Conservation (phyloP, 2,113 vertebrate genomes). For the Prionailurus bengalensis region DNA sequence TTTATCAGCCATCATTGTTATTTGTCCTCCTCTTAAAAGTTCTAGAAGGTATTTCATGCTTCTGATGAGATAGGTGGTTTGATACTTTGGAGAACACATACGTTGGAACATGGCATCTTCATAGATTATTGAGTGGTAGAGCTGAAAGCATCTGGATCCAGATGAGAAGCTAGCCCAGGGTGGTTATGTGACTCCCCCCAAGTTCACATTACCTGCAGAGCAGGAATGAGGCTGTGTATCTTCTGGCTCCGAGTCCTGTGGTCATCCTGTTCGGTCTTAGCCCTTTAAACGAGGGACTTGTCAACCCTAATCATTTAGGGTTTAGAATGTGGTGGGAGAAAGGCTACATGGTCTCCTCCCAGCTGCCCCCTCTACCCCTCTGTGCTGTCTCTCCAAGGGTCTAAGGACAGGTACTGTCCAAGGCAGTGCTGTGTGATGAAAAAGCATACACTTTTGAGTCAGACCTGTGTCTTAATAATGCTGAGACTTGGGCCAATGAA, state of each 20-base stretch:
- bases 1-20: neutral
- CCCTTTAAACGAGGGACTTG: neutral
- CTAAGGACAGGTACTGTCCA: neutral
- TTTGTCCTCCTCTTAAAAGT: neutral
- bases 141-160: neutral
- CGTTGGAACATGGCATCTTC: neutral
- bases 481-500: neutral
- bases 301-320: neutral
- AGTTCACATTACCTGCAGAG: neutral
- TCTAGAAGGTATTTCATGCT: neutral
- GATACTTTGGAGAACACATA: neutral
- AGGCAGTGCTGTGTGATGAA: neutral
- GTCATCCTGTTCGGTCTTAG: neutral
- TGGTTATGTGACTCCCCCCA: neutral
- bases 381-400: neutral
- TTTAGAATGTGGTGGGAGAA: neutral
- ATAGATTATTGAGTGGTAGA: neutral
- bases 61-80: neutral
- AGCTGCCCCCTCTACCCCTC: neutral
- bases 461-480: neutral
- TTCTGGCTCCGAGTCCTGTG: neutral
- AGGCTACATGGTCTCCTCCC: neutral
- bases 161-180: neutral
- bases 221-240: neutral
- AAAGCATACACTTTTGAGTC: neutral